Percentiles rank a stretch among this genome's conserved stretches.
Conservation (phyloP, 2,888 invertebrate species). For the Eremobia ochroleuca region DNA sequence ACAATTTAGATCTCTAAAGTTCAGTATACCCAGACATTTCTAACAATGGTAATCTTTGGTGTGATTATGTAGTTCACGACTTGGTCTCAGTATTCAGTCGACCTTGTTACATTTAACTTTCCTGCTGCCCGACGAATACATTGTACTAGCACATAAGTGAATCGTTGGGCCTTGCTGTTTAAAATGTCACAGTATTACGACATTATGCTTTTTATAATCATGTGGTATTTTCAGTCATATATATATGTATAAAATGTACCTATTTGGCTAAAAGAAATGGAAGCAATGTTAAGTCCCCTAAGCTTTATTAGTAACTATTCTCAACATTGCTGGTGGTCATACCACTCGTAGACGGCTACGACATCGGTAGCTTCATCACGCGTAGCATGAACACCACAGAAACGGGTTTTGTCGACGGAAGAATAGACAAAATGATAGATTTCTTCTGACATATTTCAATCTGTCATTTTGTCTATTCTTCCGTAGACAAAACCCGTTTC, state of each 20-base stretch:
- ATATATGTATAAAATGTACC: background rate
- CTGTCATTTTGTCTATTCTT: no score
- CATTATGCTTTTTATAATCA: background rate
- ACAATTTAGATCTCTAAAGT: constrained; percentile 56
- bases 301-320: background rate
- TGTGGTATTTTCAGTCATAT: background rate
- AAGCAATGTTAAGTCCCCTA: background rate
- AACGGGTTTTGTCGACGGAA: background rate
- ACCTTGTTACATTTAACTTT: constrained; percentile 76
- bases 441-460: no score
- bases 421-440: background rate
- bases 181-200: constrained; percentile 44
- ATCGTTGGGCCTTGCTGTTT: constrained; percentile 64
- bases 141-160: constrained; percentile 7
- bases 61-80: constrained; percentile 69
- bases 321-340: background rate
- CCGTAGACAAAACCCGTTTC: no score
- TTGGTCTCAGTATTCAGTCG: constrained; percentile 48
- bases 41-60: constrained; percentile 70
- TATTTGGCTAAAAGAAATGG: background rate
- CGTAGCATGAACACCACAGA: background rate
- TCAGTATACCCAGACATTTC: constrained; percentile 66
- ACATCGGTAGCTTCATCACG: background rate
- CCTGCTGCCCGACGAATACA: constrained; percentile 56
- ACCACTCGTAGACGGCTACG: background rate